Conservation (phyloP, 2,113 vertebrate genomes). For the Tupaia tana region DNA sequence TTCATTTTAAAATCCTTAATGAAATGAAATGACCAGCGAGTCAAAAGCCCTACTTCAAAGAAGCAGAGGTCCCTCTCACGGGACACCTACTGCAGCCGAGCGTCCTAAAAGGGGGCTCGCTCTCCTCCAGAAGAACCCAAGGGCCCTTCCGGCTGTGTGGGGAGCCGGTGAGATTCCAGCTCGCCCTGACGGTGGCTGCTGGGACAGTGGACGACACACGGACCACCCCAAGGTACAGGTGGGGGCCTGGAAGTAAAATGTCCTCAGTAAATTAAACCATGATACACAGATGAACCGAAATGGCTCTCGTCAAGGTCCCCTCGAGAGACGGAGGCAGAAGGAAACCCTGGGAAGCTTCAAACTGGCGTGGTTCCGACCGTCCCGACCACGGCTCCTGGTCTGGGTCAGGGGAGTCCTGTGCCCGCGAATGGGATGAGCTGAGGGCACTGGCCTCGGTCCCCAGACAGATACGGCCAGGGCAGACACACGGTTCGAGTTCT, state of each 20-base stretch:
- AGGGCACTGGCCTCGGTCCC: rapidly evolving
- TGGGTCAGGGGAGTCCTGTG: neutral
- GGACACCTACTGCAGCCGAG: rapidly evolving
- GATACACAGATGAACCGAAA: no score
- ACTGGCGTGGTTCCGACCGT: neutral
- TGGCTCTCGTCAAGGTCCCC: no score
- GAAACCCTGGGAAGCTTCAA: neutral
- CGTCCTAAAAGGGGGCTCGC: rapidly evolving
- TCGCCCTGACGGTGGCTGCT: rapidly evolving
- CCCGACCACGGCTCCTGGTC: neutral
- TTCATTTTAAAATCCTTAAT: neutral
- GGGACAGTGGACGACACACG: rapidly evolving
- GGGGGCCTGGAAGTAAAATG: no score
- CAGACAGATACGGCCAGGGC: rapidly evolving
- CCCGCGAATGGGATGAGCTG: rapidly evolving
- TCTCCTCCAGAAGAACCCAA: neutral
- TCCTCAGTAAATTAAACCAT: no score
- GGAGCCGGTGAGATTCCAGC: no score
- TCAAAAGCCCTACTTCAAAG: neutral
- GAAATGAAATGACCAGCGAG: neutral
- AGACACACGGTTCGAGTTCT: neutral
- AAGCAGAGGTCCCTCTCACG: neutral
- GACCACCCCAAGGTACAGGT: rapidly evolving
- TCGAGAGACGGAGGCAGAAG: neutral
- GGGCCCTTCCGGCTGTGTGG: no score